Conservation (phyloP, 2,797 vertebrate species). For the Eospalax fontanierii region DNA sequence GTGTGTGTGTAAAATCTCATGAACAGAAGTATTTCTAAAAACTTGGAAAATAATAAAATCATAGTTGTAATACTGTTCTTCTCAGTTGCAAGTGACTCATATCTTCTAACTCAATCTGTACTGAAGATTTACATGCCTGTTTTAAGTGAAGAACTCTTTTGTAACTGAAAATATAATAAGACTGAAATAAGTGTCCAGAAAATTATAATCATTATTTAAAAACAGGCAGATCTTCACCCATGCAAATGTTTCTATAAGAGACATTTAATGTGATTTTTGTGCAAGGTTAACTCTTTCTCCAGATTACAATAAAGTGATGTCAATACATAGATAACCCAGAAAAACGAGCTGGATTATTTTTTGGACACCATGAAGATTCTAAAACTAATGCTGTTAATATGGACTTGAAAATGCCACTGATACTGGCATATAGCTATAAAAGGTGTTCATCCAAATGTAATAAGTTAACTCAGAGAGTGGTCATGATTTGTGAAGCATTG, state of each 20-base stretch:
- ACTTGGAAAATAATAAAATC: slow-evolving; percentile 77
- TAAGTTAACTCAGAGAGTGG: slow-evolving; percentile 12
- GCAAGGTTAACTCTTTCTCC: slow-evolving; percentile 65
- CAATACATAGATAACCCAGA: neutral
- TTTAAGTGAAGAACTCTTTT: slow-evolving; percentile 88
- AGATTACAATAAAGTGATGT: slow-evolving; percentile 29
- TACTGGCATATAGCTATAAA: neutral
- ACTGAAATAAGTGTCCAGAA: slow-evolving; percentile 86
- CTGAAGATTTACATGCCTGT: slow-evolving; percentile 87
- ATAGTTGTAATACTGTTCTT: slow-evolving; percentile 82
- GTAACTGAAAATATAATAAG: slow-evolving; percentile 87
- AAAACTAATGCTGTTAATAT: slow-evolving; percentile 16
- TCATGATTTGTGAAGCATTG: slow-evolving; percentile 42
- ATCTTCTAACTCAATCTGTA: slow-evolving; percentile 84
- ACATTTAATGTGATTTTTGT: slow-evolving; percentile 75
- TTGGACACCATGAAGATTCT: slow-evolving; percentile 6
- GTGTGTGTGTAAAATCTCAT: neutral
- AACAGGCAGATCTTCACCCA: slow-evolving; percentile 72
- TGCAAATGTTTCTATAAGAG: slow-evolving; percentile 79
- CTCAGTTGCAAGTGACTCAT: slow-evolving; percentile 82
- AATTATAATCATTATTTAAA: slow-evolving; percentile 85
- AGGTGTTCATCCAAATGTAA: slow-evolving; percentile 9
- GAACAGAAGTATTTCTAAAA: slow-evolving; percentile 71
- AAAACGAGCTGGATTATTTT: slow-evolving; percentile 16
- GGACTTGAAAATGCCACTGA: slow-evolving; percentile 37